Percentiles rank a stretch among this genome's conserved stretches.
phyloP scores from a whole-genome alignment of 30 jellyfish, hydroid and myxozoan genomes.

The Nemopilema nomurai region DNA sequence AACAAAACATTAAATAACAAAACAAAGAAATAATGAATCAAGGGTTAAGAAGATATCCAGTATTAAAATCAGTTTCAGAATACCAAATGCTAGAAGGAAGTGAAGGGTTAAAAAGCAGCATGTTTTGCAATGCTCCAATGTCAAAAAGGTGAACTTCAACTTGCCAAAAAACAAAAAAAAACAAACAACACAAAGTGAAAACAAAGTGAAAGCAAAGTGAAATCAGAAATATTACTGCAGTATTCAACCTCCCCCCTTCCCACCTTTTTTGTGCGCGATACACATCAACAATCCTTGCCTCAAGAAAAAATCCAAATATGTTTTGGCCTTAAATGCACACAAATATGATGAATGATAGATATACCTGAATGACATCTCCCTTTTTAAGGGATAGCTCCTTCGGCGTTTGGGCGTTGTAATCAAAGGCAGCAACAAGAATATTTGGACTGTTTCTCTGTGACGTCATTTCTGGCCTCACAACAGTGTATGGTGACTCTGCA shows the following conservation, averaged over 20 bases:
- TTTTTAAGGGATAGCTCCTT: conserved; percentile 66
- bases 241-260: neutral
- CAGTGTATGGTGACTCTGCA: conserved; percentile 36
- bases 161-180: no score
- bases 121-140: no score
- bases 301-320: neutral
- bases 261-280: neutral
- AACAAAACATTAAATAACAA: no score
- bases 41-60: no score
- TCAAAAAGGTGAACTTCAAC: no score
- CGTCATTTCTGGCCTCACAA: neutral
- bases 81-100: no score
- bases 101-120: no score
- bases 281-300: neutral
- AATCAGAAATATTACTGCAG: neutral
- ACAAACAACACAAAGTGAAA: no score
- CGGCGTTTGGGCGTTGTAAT: conserved; percentile 72
- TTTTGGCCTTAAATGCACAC: neutral
- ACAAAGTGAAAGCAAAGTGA: neutral
- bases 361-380: conserved; percentile 90
- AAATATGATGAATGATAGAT: no score
- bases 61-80: no score
- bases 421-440: conserved; percentile 54
- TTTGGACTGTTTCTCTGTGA: neutral
- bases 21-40: no score